Conservation (phyloP, 2,797 vertebrate species). For the Helicolenus hilgendorfi region DNA sequence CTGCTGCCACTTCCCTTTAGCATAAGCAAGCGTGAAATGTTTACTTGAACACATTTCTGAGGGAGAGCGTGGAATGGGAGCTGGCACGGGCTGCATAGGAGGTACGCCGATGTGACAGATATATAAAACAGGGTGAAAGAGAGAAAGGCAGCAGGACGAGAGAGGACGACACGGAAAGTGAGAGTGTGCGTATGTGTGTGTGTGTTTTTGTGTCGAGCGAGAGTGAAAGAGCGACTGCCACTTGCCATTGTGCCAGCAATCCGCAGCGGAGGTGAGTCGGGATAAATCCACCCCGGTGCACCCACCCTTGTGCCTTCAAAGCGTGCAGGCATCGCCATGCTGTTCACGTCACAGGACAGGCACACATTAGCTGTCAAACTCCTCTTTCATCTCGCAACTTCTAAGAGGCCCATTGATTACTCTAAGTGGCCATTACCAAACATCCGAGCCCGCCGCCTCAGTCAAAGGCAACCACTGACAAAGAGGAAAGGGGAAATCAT, state of each 20-base stretch:
- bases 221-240: slow-evolving; percentile 78
- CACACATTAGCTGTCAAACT: slow-evolving; percentile 91
- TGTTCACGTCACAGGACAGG: slow-evolving; percentile 89
- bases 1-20: slow-evolving; percentile 89
- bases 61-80: slow-evolving; percentile 85
- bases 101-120: slow-evolving; percentile 87
- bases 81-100: slow-evolving; percentile 85
- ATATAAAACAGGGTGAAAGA: slow-evolving; percentile 83
- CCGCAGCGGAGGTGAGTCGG: slow-evolving; percentile 80
- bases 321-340: slow-evolving; percentile 86
- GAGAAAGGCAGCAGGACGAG: slow-evolving; percentile 56
- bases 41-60: slow-evolving; percentile 89
- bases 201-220: neutral
- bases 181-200: neutral
- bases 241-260: slow-evolving; percentile 76
- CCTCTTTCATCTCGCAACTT: slow-evolving; percentile 91
- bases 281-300: slow-evolving; percentile 88
- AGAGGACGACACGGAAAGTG: slow-evolving; percentile 33
- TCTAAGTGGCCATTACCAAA: slow-evolving; percentile 92
- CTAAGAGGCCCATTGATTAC: slow-evolving; percentile 91
- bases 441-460: slow-evolving; percentile 82
- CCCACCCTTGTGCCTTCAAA: slow-evolving; percentile 86
- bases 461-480: slow-evolving; percentile 80
- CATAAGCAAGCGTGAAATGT: slow-evolving; percentile 91
- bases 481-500: slow-evolving; percentile 81